Evolutionary conservation across 2,888 invertebrate genomes (phyloP).

Genomic region (Priocnemis perturbator): DNA sequence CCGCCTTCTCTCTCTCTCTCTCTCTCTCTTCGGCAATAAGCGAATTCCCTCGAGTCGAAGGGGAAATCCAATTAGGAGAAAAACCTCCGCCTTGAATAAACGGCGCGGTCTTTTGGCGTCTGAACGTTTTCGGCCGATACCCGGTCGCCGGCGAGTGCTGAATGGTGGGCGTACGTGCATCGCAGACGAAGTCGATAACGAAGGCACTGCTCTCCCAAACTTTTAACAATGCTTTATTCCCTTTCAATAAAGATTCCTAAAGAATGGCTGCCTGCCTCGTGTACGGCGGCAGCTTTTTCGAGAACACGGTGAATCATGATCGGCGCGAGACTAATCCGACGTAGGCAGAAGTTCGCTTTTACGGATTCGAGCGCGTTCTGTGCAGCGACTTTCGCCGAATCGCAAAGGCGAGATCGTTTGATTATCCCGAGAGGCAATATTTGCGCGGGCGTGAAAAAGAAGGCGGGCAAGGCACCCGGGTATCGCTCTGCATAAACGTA

Average conservation of each 20-base stretch:
- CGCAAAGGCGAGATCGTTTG: not conserved
- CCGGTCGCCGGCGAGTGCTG: not conserved
- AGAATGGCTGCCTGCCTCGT: not conserved
- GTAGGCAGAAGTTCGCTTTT: not conserved
- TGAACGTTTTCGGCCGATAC: slow-evolving; percentile 5
- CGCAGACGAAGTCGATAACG: no score
- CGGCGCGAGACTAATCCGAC: not conserved
- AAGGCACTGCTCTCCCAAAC: not conserved
- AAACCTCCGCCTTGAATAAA: slow-evolving; percentile 38
- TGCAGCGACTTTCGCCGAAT: slow-evolving; percentile 11
- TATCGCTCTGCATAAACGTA: slow-evolving; percentile 21
- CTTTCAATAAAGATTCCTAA: not conserved
- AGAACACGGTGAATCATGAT: slow-evolving; percentile 2
- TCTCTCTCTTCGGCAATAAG: no score
- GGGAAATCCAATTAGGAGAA: slow-evolving; percentile 46
- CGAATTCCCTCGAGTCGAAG: slow-evolving; percentile 1
- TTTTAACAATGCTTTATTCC: not conserved
- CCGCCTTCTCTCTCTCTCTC: slow-evolving; percentile 4
- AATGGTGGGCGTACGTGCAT: not conserved
- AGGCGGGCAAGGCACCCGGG: no score
- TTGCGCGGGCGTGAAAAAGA: no score
- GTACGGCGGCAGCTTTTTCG: no score
- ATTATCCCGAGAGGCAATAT: no score
- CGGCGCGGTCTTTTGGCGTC: slow-evolving; percentile 9
- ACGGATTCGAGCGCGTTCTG: not conserved